Evolutionary conservation across 2,113 vertebrate species (phyloP).

Genomic region (Oncorhynchus tshawytscha): DNA sequence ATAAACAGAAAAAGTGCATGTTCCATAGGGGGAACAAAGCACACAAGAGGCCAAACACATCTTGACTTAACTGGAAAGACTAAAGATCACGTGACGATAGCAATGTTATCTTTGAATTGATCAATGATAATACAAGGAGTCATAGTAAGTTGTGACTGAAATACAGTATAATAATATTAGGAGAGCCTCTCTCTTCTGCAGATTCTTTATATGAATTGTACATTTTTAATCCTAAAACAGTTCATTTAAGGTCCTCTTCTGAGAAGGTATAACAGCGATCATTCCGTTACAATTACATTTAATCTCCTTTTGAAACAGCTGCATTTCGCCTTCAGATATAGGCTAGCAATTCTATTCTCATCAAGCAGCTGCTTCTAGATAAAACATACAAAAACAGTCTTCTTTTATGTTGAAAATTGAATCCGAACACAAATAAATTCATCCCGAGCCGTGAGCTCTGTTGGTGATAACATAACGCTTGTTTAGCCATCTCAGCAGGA

Average conservation of each 20-base stretch:
- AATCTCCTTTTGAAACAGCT: neutral
- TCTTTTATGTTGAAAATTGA: neutral
- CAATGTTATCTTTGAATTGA: neutral
- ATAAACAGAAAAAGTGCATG: constrained; percentile 56
- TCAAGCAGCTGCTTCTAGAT: constrained; percentile 26
- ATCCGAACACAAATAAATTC: no score
- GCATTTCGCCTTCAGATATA: constrained; percentile 6
- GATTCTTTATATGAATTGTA: neutral
- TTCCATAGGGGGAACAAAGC: constrained; percentile 7
- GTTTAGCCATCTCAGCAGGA: constrained; percentile 31
- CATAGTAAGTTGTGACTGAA: neutral
- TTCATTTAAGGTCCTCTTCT: neutral
- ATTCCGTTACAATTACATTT: neutral
- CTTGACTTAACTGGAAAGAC: neutral
- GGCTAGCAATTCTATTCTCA: neutral
- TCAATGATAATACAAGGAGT: neutral
- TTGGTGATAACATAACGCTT: constrained; percentile 25
- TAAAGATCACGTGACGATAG: no score
- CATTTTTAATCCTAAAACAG: neutral
- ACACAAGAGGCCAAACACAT: constrained; percentile 9
- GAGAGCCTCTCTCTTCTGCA: neutral
- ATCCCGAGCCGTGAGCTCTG: neutral
- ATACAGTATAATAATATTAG: neutral
- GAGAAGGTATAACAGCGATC: neutral
- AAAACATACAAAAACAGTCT: neutral